Conservation (phyloP, 2,888 invertebrate species). For the Synergus gifuensis region DNA sequence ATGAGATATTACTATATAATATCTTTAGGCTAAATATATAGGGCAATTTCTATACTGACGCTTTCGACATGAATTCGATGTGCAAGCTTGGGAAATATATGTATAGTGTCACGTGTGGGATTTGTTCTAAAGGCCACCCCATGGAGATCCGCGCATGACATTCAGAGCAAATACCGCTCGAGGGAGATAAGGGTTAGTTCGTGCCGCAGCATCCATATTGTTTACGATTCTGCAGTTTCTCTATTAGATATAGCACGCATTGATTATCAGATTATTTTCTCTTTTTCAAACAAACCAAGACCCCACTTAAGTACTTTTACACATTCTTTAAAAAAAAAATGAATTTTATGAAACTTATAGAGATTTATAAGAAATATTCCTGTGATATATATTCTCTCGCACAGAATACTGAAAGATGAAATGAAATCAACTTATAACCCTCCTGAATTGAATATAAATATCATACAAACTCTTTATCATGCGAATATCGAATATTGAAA, state of each 20-base stretch:
- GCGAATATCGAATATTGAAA: constrained; percentile 68
- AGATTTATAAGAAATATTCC: no score
- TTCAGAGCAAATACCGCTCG: constrained; percentile 64
- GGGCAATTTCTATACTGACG: no score
- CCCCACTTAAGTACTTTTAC: no score
- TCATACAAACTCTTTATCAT: constrained; percentile 60
- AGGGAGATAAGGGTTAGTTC: constrained; percentile 67
- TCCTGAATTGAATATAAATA: constrained; percentile 43
- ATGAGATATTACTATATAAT: no score
- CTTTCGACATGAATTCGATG: background rate
- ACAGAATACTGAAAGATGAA: no score
- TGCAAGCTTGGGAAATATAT: background rate
- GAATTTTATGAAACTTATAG: no score
- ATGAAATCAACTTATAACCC: no score
- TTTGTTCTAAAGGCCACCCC: constrained; percentile 38
- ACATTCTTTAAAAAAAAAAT: no score
- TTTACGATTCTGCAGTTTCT: background rate
- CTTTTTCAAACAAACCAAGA: no score
- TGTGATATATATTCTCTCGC: no score
- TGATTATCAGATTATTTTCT: background rate
- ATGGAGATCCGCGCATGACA: constrained; percentile 44
- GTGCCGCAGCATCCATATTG: constrained; percentile 71
- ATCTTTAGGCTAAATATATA: no score
- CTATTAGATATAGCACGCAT: constrained; percentile 53
- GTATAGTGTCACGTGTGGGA: background rate